Percentiles rank a stretch among this genome's conserved stretches.
phyloP scores from a whole-genome alignment of 2,888 invertebrate genomes.

The Cephus pygmeus region DNA sequence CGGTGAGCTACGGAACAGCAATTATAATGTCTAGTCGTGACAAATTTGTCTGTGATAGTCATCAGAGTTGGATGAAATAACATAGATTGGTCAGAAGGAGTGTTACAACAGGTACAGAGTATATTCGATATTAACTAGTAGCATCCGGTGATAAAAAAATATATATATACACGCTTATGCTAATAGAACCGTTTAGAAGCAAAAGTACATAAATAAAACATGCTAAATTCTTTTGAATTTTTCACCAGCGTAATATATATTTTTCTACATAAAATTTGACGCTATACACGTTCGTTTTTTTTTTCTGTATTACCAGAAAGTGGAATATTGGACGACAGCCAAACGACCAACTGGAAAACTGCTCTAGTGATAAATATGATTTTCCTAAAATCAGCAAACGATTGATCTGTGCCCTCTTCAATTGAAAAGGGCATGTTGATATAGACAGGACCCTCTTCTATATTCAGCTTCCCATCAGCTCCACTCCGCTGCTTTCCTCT shows the following conservation, averaged over 20 bases:
- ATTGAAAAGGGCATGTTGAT: neutral
- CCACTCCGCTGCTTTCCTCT: neutral
- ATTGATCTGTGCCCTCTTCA: neutral
- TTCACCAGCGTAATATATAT: neutral
- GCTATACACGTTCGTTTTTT: neutral
- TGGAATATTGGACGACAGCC: neutral
- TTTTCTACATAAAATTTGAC: neutral
- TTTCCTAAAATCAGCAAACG: neutral
- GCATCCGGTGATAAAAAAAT: slow-evolving; percentile 54
- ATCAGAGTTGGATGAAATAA: neutral
- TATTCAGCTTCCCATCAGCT: neutral
- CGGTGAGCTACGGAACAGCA: neutral
- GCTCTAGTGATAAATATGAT: neutral
- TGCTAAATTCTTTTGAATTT: neutral
- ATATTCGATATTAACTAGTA: slow-evolving; percentile 39
- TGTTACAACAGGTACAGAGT: slow-evolving; percentile 4
- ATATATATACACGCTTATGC: neutral
- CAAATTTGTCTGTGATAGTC: neutral
- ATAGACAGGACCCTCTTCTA: neutral
- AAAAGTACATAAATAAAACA: neutral
- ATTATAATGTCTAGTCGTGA: neutral
- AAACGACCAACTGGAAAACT: neutral
- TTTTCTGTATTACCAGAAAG: neutral
- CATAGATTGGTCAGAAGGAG: neutral
- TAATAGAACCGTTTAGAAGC: neutral